A percentile compares a stretch with the other conserved stretches of the same genome.
These are phyloP conservation scores for Liasis olivaceus DNA, from an alignment of 2,797 vertebrate species.

Conservation along the genomic window DNA sequence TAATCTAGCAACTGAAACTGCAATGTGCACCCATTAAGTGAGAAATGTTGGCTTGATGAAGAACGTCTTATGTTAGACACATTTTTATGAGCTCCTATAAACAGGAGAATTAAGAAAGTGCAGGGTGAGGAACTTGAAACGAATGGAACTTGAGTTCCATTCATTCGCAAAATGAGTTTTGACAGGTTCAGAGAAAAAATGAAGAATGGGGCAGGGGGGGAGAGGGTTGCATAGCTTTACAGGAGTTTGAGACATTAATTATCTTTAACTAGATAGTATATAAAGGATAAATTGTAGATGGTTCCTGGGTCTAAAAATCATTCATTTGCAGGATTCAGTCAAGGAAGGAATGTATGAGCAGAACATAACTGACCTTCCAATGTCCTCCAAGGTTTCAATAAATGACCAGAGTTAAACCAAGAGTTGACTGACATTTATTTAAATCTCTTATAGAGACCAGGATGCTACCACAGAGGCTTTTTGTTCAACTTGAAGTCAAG, in stretches of 20 bases:
- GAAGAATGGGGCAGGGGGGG: slow-evolving; percentile 21
- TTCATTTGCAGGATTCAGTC: background rate
- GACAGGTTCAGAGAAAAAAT: slow-evolving; percentile 52
- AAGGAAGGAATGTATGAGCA: slow-evolving; percentile 23
- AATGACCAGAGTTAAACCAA: background rate
- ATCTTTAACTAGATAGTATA: background rate
- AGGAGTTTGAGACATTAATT: slow-evolving; percentile 8
- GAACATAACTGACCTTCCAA: background rate
- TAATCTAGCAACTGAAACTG: slow-evolving; percentile 1
- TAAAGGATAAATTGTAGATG: background rate
- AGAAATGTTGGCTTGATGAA: slow-evolving; percentile 52
- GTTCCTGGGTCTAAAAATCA: slow-evolving; percentile 31
- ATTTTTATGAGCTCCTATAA: slow-evolving; percentile 58
- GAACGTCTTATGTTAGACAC: slow-evolving; percentile 39
- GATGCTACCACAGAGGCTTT: background rate
- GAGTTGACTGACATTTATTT: background rate
- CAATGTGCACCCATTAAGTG: slow-evolving; percentile 51
- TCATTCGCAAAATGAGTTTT: slow-evolving; percentile 54
- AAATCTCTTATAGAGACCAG: background rate
- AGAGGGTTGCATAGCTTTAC: slow-evolving; percentile 18
- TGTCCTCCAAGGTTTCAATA: background rate
- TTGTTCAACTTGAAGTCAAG: background rate
- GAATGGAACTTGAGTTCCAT: slow-evolving; percentile 53
- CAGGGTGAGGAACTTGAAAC: slow-evolving; percentile 51
- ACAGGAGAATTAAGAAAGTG: slow-evolving; percentile 57